phyloP scores from a whole-genome alignment of 1,140 invertebrate species.

The Cotesia typhae region DNA sequence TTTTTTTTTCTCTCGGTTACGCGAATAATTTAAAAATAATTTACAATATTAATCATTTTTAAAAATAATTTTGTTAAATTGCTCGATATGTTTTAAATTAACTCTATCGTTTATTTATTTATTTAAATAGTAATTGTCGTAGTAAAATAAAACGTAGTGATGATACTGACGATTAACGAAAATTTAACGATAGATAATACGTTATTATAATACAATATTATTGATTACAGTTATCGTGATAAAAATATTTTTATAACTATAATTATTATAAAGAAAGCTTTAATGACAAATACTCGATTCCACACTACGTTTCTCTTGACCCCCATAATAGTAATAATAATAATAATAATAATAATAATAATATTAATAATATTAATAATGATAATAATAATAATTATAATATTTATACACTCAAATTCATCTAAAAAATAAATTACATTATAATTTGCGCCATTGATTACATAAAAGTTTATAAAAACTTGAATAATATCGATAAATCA shows the following conservation, averaged over 20 bases:
- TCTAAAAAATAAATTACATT: constrained; percentile 7
- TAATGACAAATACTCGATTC: constrained; percentile 8
- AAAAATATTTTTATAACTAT: constrained; percentile 30
- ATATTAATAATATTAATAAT: constrained; percentile 28
- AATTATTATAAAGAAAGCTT: constrained; percentile 23
- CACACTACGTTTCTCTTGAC: not conserved
- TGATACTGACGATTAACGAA: constrained; percentile 7
- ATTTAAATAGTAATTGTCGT: constrained; percentile 2
- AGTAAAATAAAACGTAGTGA: not conserved
- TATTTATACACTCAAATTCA: constrained; percentile 45
- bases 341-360: constrained; percentile 45
- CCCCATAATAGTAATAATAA: constrained; percentile 44
- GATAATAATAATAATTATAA: constrained; percentile 11
- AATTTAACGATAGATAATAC: constrained; percentile 13
- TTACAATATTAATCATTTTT: not conserved
- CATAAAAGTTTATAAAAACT: constrained; percentile 20
- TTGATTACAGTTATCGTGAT: constrained; percentile 4
- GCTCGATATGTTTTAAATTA: constrained; percentile 24
- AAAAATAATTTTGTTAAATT: not conserved
- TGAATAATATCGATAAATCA: constrained; percentile 54
- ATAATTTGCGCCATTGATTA: constrained; percentile 3
- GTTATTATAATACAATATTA: constrained; percentile 13
- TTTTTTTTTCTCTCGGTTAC: not conserved
- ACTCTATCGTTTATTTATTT: constrained; percentile 11
- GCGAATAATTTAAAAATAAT: not conserved